Percentiles rank a stretch among this genome's conserved stretches.
Evolutionary conservation across 53 echinoderm and acorn worm species (phyloP).

Genomic region (Apostichopus leukothele): DNA sequence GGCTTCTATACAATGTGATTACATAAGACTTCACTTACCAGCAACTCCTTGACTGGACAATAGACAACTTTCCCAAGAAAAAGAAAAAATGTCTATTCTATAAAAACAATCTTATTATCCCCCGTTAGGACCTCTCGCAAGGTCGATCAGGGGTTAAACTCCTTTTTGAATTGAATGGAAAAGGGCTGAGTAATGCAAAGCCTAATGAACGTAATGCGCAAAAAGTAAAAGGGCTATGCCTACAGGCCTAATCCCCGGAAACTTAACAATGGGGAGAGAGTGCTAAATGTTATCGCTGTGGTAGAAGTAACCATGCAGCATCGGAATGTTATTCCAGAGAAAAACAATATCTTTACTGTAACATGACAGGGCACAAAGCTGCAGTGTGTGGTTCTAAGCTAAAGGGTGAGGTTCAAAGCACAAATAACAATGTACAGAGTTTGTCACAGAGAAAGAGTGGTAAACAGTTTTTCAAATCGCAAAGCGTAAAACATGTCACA

Average conservation of each 20-base stretch:
- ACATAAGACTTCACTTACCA: too few relatives aligned
- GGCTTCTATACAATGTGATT: too few relatives aligned
- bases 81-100: too few relatives aligned
- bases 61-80: too few relatives aligned
- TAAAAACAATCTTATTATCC: too few relatives aligned
- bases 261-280: neutral
- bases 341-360: conserved; percentile 31
- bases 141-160: too few relatives aligned
- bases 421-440: neutral
- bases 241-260: conserved; percentile 16
- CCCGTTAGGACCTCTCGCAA: too few relatives aligned
- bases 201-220: neutral
- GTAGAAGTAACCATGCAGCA: conserved; percentile 21
- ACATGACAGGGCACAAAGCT: conserved; percentile 49
- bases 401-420: neutral
- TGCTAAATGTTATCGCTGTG: conserved; percentile 37
- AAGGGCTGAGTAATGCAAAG: neutral
- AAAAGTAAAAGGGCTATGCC: neutral
- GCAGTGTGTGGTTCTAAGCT: conserved; percentile 33
- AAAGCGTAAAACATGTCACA: conserved; percentile 17
- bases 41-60: too few relatives aligned
- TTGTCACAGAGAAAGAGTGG: conserved; percentile 13
- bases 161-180: too few relatives aligned
- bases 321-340: conserved; percentile 14
- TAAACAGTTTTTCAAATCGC: neutral